phyloP scores from a whole-genome alignment of 2,797 vertebrate genomes.

The Enteromius fasciolatus region DNA sequence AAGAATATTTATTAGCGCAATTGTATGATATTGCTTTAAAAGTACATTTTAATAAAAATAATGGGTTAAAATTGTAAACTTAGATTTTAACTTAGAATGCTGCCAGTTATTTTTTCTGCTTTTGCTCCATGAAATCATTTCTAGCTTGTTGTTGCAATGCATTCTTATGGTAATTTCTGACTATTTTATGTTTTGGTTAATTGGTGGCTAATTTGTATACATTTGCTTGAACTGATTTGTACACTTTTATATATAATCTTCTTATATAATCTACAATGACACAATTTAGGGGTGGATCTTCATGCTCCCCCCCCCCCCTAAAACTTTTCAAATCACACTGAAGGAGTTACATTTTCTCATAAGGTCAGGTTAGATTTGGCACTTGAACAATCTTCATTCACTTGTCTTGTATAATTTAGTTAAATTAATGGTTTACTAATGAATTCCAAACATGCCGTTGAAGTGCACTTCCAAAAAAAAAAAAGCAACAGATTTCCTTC shows the following conservation, averaged over 20 bases:
- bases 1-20: too few relatives aligned
- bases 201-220: neutral
- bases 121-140: neutral
- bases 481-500: neutral
- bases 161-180: too few relatives aligned
- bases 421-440: neutral
- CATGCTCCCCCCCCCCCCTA: neutral
- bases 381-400: neutral
- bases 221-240: neutral
- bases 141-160: neutral
- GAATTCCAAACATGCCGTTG: neutral
- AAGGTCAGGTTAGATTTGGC: neutral
- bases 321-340: neutral
- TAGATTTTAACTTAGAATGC: neutral
- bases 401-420: neutral
- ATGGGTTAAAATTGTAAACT: neutral
- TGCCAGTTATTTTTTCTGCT: neutral
- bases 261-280: neutral
- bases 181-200: neutral
- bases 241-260: neutral
- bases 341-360: neutral
- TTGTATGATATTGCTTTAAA: neutral
- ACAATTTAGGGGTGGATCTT: neutral
- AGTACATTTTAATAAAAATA: neutral
- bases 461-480: neutral